phyloP scores from a whole-genome alignment of 1,140 invertebrate species.

The Drosophila murphyi region DNA sequence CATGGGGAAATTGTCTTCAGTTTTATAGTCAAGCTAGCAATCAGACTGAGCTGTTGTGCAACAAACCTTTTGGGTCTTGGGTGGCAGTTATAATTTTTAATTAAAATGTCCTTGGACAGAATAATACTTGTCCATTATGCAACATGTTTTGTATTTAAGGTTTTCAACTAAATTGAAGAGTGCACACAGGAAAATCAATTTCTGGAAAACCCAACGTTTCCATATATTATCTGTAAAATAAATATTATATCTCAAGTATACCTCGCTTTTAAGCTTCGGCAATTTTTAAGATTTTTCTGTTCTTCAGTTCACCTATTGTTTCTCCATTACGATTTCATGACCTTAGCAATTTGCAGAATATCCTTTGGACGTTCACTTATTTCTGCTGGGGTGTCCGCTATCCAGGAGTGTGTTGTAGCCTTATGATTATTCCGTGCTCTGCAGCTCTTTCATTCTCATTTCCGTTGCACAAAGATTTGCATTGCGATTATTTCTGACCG shows the following conservation, averaged over 20 bases:
- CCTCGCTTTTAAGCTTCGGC: too few relatives aligned
- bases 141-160: background rate
- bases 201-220: too few relatives aligned
- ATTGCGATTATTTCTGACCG: slow-evolving; percentile 43
- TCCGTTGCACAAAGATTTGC: slow-evolving; percentile 55
- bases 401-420: background rate
- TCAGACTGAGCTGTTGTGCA: background rate
- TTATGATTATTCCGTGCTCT: slow-evolving; percentile 12
- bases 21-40: background rate
- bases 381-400: background rate
- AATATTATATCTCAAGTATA: too few relatives aligned
- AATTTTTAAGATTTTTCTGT: background rate
- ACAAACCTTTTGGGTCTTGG: background rate
- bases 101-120: background rate
- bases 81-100: background rate
- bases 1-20: slow-evolving; percentile 19
- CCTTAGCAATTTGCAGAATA: background rate
- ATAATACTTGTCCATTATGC: background rate
- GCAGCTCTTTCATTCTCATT: slow-evolving; percentile 35
- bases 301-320: too few relatives aligned
- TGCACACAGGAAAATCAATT: too few relatives aligned
- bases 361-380: background rate
- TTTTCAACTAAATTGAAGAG: too few relatives aligned
- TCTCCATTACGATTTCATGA: background rate
- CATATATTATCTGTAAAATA: too few relatives aligned